Percentiles rank a stretch among this genome's conserved stretches.
Conservation (phyloP, 92 coral and sea anemone species). For the Epizoanthus fatuus region DNA sequence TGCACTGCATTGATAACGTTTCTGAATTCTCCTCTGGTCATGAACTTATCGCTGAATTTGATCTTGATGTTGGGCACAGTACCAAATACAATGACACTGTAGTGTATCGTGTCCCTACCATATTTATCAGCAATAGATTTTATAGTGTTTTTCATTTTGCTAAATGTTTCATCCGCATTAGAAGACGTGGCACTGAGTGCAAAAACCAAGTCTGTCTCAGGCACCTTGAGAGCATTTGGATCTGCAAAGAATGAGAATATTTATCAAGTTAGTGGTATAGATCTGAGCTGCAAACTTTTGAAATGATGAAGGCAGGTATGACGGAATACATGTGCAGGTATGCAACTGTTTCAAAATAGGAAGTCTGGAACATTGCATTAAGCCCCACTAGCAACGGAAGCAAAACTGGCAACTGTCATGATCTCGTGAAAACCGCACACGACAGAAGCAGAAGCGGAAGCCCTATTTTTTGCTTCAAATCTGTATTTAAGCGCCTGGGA, state of each 20-base stretch:
- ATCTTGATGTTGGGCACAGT: conserved; percentile 65
- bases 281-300: background rate
- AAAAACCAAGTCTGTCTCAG: conserved; percentile 75
- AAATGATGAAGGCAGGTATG: background rate
- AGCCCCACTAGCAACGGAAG: too few species aligned
- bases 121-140: conserved; percentile 72
- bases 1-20: conserved; percentile 16
- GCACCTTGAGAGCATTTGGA: conserved; percentile 19
- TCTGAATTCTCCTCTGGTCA: conserved; percentile 4
- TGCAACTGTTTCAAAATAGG: too few species aligned
- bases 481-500: too few species aligned
- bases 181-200: conserved; percentile 79
- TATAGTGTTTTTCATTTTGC: conserved; percentile 74
- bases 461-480: too few species aligned
- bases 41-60: conserved; percentile 47
- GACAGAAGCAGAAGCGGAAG: too few species aligned
- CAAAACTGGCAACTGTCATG: too few species aligned
- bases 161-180: conserved; percentile 67
- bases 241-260: background rate
- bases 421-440: too few species aligned
- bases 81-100: conserved; percentile 83
- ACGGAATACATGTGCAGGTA: too few species aligned
- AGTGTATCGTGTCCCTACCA: conserved; percentile 76
- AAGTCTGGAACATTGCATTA: too few species aligned
- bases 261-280: background rate